Conservation (phyloP, 2,113 vertebrate species). For the Opisthocomus hoazin region DNA sequence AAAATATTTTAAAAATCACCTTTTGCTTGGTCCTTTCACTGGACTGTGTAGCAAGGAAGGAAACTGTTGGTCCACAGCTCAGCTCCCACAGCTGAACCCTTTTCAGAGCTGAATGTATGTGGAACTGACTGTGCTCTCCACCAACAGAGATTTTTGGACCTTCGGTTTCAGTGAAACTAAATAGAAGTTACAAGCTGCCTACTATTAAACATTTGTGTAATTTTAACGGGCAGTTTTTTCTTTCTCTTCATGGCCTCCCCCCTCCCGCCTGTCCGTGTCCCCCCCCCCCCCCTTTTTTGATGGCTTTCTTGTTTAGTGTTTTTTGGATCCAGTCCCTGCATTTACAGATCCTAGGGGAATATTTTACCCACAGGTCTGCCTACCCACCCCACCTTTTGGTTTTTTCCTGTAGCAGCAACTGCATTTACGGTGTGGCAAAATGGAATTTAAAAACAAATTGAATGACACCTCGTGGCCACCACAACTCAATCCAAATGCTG, state of each 20-base stretch:
- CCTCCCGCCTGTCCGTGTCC: no score
- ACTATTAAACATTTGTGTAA: neutral
- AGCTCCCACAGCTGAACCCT: neutral
- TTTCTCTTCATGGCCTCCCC: accelerated
- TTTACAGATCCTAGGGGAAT: neutral
- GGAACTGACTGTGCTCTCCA: neutral
- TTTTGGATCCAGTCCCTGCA: neutral
- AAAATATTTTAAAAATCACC: neutral
- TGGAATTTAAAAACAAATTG: conserved; percentile 38
- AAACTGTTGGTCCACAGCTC: neutral
- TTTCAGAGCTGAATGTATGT: neutral
- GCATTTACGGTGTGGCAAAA: conserved; percentile 35
- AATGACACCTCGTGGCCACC: conserved; percentile 27
- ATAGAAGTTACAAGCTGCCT: neutral
- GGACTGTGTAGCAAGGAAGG: neutral
- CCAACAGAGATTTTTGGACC: neutral
- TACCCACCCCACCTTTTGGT: neutral
- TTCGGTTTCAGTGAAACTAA: neutral
- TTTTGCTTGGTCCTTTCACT: neutral
- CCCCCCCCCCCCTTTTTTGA: neutral
- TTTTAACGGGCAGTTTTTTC: neutral
- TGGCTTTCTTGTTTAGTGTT: neutral
- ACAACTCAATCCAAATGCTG: neutral
- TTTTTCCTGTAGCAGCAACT: conserved; percentile 16
- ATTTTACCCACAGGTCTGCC: neutral